A percentile compares a stretch with the other conserved stretches of the same genome.
phyloP scores from a whole-genome alignment of 2,113 vertebrate species.

The Rousettus leschenaultii region DNA sequence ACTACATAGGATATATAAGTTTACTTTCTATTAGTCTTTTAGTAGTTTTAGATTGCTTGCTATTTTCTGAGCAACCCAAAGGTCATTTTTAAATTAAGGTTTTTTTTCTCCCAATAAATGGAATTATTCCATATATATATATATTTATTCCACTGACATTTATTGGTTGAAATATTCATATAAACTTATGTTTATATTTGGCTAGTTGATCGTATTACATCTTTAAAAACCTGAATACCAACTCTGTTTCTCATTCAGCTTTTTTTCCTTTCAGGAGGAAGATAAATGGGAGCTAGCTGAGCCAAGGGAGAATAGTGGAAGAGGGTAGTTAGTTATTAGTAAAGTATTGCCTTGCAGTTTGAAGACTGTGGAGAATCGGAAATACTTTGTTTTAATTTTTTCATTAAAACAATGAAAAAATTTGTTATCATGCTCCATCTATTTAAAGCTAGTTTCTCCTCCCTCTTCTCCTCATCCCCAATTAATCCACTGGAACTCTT shows the following conservation, averaged over 20 bases:
- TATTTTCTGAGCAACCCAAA: background rate
- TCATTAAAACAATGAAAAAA: background rate
- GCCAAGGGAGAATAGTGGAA: background rate
- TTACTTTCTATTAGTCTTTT: background rate
- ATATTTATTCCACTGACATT: background rate
- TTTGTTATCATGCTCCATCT: background rate
- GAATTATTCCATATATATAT: background rate
- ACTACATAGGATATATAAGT: background rate
- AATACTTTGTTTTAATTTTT: background rate
- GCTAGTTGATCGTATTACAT: background rate
- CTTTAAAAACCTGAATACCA: background rate
- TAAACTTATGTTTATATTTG: constrained; percentile 18
- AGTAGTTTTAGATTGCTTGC: background rate
- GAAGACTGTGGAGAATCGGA: background rate
- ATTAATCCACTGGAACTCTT: background rate
- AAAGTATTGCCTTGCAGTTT: background rate
- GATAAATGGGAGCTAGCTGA: background rate
- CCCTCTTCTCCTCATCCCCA: background rate
- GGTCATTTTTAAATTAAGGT: background rate
- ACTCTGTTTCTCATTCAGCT: background rate
- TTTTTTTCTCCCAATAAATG: background rate
- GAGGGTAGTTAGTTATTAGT: background rate
- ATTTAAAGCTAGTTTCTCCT: background rate
- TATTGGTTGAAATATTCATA: background rate
- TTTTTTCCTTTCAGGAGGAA: constrained; percentile 3